These are phyloP conservation scores for Betta splendens DNA, from an alignment of 2,797 vertebrate species.

Conservation along the genomic window DNA sequence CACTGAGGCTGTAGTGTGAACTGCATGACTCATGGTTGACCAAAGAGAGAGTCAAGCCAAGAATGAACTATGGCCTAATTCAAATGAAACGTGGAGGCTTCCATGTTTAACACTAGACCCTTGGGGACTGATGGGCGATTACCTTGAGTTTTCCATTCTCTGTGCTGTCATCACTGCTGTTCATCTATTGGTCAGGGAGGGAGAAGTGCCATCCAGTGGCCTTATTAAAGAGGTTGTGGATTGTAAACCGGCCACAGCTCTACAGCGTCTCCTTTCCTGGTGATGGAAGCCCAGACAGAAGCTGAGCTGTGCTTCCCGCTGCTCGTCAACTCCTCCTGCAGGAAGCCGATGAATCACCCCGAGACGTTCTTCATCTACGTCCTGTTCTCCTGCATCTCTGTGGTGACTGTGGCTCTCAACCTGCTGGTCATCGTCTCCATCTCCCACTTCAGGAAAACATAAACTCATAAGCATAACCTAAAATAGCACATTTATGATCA, in stretches of 20 bases:
- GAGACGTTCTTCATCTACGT: conserved; percentile 18
- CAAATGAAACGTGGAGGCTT: no score
- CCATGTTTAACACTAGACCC: no score
- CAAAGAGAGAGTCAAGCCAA: no score
- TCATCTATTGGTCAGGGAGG: no score
- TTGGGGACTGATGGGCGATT: no score
- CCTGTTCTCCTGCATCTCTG: conserved; percentile 33
- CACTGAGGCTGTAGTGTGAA: no score
- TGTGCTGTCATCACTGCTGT: no score
- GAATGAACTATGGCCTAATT: no score
- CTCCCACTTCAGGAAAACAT: conserved; percentile 39
- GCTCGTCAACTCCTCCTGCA: conserved; percentile 36
- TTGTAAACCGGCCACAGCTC: neutral
- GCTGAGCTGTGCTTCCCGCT: conserved; percentile 44
- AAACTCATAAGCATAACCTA: neutral
- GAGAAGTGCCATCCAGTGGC: neutral
- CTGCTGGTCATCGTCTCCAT: conserved; percentile 49
- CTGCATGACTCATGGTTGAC: no score
- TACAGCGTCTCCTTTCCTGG: neutral
- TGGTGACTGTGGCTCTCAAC: conserved; percentile 37
- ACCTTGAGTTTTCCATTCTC: no score
- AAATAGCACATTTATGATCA: no score
- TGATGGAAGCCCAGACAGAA: conserved; percentile 12
- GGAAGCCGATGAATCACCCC: neutral
- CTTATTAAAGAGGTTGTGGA: neutral